Evolutionary conservation across 2,113 vertebrate species (phyloP).

Genomic region (Cricetomys ansorgei): DNA sequence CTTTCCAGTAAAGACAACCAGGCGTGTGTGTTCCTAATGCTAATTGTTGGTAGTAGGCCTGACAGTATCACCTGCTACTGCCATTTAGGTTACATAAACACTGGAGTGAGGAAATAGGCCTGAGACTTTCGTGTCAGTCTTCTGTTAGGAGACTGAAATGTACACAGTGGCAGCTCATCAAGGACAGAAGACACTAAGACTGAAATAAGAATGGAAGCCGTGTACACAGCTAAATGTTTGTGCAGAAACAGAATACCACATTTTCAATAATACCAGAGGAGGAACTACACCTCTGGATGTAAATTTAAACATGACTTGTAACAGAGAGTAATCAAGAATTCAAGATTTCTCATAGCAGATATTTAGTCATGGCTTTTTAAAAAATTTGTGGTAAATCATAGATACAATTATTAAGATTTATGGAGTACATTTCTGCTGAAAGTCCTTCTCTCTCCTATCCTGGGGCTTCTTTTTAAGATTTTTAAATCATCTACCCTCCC

Average conservation of each 20-base stretch:
- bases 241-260: background rate
- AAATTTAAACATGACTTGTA: background rate
- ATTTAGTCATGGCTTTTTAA: background rate
- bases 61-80: background rate
- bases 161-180: too few relatives aligned
- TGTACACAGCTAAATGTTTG: background rate
- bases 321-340: background rate
- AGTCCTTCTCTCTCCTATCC: background rate
- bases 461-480: background rate
- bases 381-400: background rate
- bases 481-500: background rate
- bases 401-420: background rate
- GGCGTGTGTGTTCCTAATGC: background rate
- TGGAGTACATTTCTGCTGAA: background rate
- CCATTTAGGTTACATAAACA: background rate
- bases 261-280: background rate
- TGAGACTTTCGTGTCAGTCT: background rate
- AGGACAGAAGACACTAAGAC: background rate
- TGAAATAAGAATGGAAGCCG: too few relatives aligned
- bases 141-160: background rate
- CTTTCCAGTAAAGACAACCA: background rate
- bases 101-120: background rate
- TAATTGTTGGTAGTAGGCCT: too few relatives aligned
- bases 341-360: background rate
- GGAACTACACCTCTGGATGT: background rate